Base-by-base conservation (phyloP, 2,797 vertebrate species). In the Enteromius viviparus region DNA sequence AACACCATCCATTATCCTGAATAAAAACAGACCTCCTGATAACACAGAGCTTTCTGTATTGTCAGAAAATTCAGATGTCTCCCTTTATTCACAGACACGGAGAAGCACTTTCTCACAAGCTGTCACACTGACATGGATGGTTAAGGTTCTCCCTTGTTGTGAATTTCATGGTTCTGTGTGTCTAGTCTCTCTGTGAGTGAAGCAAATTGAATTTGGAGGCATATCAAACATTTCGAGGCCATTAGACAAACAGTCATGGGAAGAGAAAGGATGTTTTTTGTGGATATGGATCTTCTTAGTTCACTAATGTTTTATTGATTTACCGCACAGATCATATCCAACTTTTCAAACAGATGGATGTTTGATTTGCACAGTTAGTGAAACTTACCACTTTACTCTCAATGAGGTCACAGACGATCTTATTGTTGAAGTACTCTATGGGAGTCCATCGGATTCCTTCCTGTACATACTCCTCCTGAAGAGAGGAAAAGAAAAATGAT, bases 351-450 rank as follows among this genome's bases (percentile, higher is more conserved):
- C 5, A 72, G 40, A 80, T 15, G 26, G 79, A 76, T 19, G 42
- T 60, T 60, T 51, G 62, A 72, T 72, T 66, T 47, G 37, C 32
- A 40, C n/a, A 71, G 60, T 17, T 68, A 64, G 19, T 23, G 26
- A 29, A 34, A 92, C 94, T 94, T 91, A 98, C 96, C 80, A 97
- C 91, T 96, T 98, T 99, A 94, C 96, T 99, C 89, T 99, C 98
- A 78, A 99, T 99, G 89, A 99, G 97, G 89, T 99, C 98, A 76
- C 98, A 99, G 70, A 99, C 98, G 1, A 99, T 95, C 93, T 99
- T 99, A 92, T 99, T 99, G 92, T 99, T 99, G 83, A 99, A 99
- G 89, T 99, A 99, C 0, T 99, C 97, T 9, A 99, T 98, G 21
- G 95, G 93, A 2, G 95, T 97, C 98, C 98, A 99, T 81, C 95